Base-by-base conservation (phyloP, 2,113 vertebrate species). In the Petaurus breviceps region DNA sequence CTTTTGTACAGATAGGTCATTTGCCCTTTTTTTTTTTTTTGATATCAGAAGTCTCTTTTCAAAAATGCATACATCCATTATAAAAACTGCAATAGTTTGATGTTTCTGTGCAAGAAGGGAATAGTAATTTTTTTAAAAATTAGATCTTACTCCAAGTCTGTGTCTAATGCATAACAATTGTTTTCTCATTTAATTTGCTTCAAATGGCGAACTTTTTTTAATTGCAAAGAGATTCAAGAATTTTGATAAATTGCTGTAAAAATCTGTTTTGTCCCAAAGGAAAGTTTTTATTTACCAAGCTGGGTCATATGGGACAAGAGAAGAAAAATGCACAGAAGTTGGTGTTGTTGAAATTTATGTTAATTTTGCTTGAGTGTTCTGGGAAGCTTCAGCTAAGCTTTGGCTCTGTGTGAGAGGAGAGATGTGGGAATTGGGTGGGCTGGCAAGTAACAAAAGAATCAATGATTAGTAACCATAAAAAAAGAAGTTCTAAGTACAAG, bases 211-310 rank as follows among this genome's bases (percentile, higher is more conserved):
- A 92, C 91, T 26, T 19, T 16, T 93, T 91, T 91, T 50, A 68
- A 24, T 37, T 95, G 46, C 89, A 25, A 94, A 94, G 52, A 22
- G 93, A 37, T 49, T 91, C 46, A 55, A 43, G 19, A 50, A 10
- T 95, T 95, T 54, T 37, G n/a, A 55, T 23, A 92, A 57, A 91
- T 68, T 95, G 51, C 46, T 53, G 51, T 92, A 54, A 53, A 55
- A 92, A 16, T 50, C 43, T 84, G 68, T 84, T 84, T 90, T 68
- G 28, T 28, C 90, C n/a, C 46, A 90, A 50, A 26, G 46, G 93
- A 89, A 90, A 61, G 0, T 92, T 91, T 43, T 84, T 89, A n/a
- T 68, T 92, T 84, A 68, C 51, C 31, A 50, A 53, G 84, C 26
- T 1, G 14, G 54, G 90, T 49, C 95, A 52, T 50, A 6, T 24